Base-by-base conservation (phyloP, 2,888 invertebrate species). In the Oxycera nigricornis region DNA sequence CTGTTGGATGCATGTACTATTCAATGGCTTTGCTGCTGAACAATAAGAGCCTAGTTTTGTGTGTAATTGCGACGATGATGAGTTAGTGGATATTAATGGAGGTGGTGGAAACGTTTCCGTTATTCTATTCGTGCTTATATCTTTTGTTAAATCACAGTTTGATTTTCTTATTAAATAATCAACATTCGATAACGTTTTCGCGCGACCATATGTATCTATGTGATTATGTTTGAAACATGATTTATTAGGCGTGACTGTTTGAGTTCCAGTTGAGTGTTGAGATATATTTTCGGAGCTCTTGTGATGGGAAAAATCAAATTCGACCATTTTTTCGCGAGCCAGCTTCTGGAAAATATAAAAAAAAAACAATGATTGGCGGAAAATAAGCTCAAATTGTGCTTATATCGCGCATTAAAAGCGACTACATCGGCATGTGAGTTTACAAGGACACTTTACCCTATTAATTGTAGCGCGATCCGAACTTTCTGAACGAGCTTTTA, bases 241-340 rank as follows among this genome's bases (percentile, higher is more conserved):
- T 79, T 84, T 85, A 35, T 65, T 65, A 65, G 65, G 65, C 26
- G 84, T 80, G 46, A 50, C 35, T n/a, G 74, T 62, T 73, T 74
- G 74, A 17, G 70, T 70, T 39, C 31, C 50, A 52, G 68, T 65
- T n/a, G 67, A 57, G 31, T 73, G 73, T 55, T 73, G 73, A 0
- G 65, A 52, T 14, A 85, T 80, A 74, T 83, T 85, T 74, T 86
- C 85, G 30, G 81, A 81, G 75, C 85, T 85, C 78, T 83, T 85
- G 76, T 86, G 85, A 79, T 83, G 84, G n/a, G 84, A 83, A 77
- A 86, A 86, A 79, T 86, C 86, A 78, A 86, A 86, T 74, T 85
- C 86, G n/a, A 86, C 86, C n/a, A 85, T 82, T 78, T 85, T 86
- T 77, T 86, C 85, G 17, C 83, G 81, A 39, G 82, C 76, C 77